These are phyloP conservation scores for Plotosus lineatus DNA, from an alignment of 2,113 vertebrate species.

Conservation along the genomic window DNA sequence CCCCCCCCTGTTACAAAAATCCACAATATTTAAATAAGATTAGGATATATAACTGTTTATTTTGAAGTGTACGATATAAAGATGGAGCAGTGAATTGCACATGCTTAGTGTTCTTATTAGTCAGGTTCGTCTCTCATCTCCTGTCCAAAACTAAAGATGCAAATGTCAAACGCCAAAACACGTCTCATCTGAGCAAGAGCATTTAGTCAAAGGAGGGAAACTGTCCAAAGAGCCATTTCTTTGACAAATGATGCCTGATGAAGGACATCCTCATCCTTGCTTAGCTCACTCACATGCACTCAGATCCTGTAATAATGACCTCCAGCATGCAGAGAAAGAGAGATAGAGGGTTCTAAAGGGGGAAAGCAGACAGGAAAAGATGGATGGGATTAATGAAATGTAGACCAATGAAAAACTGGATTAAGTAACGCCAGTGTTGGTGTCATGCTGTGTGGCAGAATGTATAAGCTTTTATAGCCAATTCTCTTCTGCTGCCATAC, in stretches of 20 bases:
- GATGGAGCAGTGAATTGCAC: neutral
- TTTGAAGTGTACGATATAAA: neutral
- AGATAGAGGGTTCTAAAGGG: neutral
- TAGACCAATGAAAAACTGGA: slow-evolving; percentile 26
- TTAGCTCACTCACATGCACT: neutral
- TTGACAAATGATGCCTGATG: slow-evolving; percentile 1
- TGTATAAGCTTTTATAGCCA: slow-evolving; percentile 28
- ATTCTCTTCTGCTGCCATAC: slow-evolving; percentile 4
- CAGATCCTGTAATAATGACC: slow-evolving; percentile 12
- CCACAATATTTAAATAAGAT: neutral
- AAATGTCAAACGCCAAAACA: neutral
- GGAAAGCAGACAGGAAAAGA: slow-evolving; percentile 18
- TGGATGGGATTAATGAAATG: slow-evolving; percentile 30
- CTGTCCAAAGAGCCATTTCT: neutral
- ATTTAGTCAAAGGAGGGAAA: too few species aligned
- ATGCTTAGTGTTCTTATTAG: neutral
- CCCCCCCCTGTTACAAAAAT: neutral
- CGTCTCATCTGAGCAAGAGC: neutral
- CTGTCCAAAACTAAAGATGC: neutral
- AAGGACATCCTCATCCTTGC: neutral
- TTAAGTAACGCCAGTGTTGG: slow-evolving; percentile 1
- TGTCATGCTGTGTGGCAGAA: slow-evolving; percentile 20
- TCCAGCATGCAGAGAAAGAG: neutral
- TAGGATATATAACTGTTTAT: neutral
- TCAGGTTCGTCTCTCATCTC: neutral